These are phyloP conservation scores for Platysteira castanea DNA, from an alignment of 2,113 vertebrate species.

Conservation along the genomic window DNA sequence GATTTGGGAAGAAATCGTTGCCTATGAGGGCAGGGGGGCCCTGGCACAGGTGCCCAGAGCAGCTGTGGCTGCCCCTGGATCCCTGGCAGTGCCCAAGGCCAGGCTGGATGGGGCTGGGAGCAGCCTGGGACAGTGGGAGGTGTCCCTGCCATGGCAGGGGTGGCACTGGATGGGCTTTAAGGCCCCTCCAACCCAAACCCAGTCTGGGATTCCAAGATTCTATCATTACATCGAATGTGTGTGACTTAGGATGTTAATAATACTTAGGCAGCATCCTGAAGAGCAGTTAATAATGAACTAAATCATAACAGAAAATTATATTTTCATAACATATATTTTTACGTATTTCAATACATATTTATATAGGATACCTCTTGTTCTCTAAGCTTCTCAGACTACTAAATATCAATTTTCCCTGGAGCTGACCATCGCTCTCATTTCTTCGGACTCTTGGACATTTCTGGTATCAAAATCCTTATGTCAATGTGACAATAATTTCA, in stretches of 20 bases:
- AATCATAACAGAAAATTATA: background rate
- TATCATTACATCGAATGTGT: too few relatives aligned
- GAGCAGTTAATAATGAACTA: background rate
- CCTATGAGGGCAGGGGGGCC: background rate
- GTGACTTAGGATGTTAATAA: background rate
- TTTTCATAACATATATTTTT: background rate
- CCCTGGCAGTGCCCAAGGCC: background rate
- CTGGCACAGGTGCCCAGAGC: background rate
- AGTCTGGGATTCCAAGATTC: accelerated
- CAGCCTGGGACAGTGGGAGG: background rate
- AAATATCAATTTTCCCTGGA: background rate
- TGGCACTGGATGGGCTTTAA: accelerated
- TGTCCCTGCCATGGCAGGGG: background rate
- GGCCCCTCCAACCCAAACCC: background rate
- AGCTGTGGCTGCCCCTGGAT: background rate
- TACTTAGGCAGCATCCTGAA: background rate
- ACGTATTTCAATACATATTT: background rate
- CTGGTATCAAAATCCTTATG: accelerated
- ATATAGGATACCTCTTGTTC: background rate
- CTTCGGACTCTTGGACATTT: background rate
- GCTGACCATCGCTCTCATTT: background rate
- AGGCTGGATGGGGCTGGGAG: background rate
- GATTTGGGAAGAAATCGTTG: background rate
- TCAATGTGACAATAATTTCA: background rate
- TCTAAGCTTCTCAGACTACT: background rate